A percentile compares a stretch with the other conserved stretches of the same genome.
Conservation (phyloP, 1,140 invertebrate species). For the Anoplolepis gracilipes region DNA sequence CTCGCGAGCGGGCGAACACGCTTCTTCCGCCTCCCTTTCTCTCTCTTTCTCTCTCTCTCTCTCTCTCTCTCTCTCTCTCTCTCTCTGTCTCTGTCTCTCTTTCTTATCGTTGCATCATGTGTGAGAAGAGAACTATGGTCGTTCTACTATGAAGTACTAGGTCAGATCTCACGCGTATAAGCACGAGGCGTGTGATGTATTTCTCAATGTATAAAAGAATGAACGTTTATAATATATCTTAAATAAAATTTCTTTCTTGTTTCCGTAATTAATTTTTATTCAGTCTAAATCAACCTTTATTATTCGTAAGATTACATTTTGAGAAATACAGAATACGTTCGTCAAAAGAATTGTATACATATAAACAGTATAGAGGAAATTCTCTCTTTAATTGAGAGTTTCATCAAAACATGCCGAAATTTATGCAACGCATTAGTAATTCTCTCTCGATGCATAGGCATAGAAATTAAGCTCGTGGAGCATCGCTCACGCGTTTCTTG, state of each 20-base stretch:
- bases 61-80: conserved; percentile 21
- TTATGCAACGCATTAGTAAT: neutral
- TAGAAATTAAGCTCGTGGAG: conserved; percentile 18
- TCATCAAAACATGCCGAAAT: neutral
- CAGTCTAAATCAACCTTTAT: neutral
- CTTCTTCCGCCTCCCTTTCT: conserved; percentile 18
- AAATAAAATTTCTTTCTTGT: neutral
- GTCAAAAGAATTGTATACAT: neutral
- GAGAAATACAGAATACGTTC: neutral
- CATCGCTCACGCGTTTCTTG: conserved; percentile 30
- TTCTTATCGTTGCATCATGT: conserved; percentile 45
- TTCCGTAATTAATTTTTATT: neutral
- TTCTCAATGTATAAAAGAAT: neutral
- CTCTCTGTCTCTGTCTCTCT: conserved; percentile 32
- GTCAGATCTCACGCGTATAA: conserved; percentile 45
- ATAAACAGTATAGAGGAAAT: no score
- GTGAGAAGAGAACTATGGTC: conserved; percentile 20
- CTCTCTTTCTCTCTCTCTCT: neutral
- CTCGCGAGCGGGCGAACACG: conserved; percentile 5
- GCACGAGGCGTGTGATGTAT: neutral
- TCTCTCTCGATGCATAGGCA: conserved; percentile 7
- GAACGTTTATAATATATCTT: neutral
- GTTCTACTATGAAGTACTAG: neutral
- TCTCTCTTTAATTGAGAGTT: neutral
- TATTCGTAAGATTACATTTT: neutral